These are phyloP conservation scores for Clupea harengus DNA, from an alignment of 2,113 vertebrate species.

Conservation along the genomic window DNA sequence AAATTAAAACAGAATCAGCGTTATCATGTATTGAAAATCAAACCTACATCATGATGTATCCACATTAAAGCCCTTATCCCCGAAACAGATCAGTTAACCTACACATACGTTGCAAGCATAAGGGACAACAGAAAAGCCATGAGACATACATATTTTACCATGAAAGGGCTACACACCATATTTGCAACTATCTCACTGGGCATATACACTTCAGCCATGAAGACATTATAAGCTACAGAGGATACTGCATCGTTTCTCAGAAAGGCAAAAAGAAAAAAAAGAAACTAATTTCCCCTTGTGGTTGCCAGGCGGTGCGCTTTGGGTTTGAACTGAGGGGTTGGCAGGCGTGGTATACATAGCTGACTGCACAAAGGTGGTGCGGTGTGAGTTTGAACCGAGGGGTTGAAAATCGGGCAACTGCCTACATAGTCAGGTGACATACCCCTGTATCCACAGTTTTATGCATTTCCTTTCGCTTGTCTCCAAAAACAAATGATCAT, in stretches of 20 bases:
- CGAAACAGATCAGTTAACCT: background rate
- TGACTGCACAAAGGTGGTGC: background rate
- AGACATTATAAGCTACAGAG: background rate
- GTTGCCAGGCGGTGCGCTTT: background rate
- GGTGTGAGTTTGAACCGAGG: background rate
- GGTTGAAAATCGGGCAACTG: background rate
- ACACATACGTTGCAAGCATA: background rate
- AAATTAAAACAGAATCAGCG: background rate
- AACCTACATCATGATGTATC: background rate
- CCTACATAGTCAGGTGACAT: background rate
- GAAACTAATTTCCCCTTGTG: background rate
- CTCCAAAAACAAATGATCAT: slow-evolving; percentile 6
- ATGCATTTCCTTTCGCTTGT: background rate
- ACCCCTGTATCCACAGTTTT: background rate
- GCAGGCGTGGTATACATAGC: background rate
- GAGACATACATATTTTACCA: background rate
- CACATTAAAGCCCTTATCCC: background rate
- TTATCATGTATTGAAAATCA: background rate
- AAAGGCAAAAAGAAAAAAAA: background rate
- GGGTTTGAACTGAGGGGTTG: background rate
- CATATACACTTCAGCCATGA: background rate
- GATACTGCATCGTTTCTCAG: background rate
- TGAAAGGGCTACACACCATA: slow-evolving; percentile 13
- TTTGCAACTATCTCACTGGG: slow-evolving; percentile 2
- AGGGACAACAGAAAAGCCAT: background rate